These are phyloP conservation scores for Xyrauchen texanus DNA, from an alignment of 2,113 vertebrate species.

Conservation along the genomic window DNA sequence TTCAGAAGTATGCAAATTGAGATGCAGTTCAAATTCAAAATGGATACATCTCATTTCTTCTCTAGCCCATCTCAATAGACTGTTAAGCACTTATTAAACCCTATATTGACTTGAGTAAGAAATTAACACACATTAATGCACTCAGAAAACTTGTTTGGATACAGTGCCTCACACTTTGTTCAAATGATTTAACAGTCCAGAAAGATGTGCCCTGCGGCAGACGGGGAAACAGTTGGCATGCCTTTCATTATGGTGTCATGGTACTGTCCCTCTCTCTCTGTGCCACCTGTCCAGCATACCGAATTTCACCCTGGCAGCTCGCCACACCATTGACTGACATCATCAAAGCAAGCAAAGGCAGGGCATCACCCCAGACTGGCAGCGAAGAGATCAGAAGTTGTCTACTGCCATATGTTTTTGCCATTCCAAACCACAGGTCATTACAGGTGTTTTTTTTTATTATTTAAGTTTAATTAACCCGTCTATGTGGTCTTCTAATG, in stretches of 20 bases:
- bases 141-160: too few species aligned
- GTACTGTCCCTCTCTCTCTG: constrained; percentile 32
- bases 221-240: constrained; percentile 56
- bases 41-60: too few species aligned
- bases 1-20: too few species aligned
- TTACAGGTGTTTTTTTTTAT: constrained; percentile 46
- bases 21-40: too few species aligned
- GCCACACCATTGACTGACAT: constrained; percentile 42
- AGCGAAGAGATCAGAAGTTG: constrained; percentile 35
- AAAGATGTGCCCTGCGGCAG: constrained; percentile 53
- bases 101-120: too few species aligned
- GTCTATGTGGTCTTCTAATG: constrained; percentile 10
- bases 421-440: constrained; percentile 53
- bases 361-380: constrained; percentile 24
- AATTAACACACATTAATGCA: too few species aligned
- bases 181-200: constrained; percentile 57
- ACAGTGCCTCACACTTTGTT: constrained; percentile 44
- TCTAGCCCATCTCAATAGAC: too few species aligned
- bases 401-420: constrained; percentile 55
- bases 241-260: constrained; percentile 56
- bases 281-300: constrained; percentile 47
- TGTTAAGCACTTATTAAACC: too few species aligned
- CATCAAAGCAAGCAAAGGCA: constrained; percentile 45
- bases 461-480: constrained; percentile 56
- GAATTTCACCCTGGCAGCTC: constrained; percentile 46